phyloP scores from a whole-genome alignment of 2,113 vertebrate genomes.

The Clarias magur region DNA sequence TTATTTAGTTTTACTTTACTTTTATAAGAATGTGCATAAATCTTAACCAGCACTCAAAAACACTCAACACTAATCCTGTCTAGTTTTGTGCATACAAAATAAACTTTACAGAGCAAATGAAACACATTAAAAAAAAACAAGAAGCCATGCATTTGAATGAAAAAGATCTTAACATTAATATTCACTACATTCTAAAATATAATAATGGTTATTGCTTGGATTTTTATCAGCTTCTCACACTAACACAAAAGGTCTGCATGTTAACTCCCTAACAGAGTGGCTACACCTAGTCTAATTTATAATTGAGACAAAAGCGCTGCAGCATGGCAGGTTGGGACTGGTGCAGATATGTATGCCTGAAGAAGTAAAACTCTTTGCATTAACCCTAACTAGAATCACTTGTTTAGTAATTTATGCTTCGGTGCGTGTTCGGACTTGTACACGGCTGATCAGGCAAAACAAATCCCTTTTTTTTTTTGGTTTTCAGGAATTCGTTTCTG shows the following conservation, averaged over 20 bases:
- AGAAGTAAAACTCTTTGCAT: neutral
- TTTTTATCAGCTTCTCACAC: neutral
- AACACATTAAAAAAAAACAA: neutral
- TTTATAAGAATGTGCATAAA: neutral
- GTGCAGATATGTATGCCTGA: neutral
- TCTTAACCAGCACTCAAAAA: neutral
- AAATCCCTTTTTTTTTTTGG: neutral
- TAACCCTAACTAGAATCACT: neutral
- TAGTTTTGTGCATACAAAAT: neutral
- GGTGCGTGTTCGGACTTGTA: neutral
- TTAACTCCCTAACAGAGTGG: neutral
- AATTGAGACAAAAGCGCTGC: neutral
- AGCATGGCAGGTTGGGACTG: slow-evolving; percentile 27
- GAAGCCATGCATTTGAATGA: neutral
- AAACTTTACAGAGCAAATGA: neutral
- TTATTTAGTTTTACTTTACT: too few species aligned
- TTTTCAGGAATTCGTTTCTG: neutral
- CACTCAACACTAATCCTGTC: neutral
- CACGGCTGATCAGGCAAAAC: neutral
- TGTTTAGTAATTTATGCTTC: neutral
- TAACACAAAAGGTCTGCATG: neutral
- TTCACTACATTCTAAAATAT: neutral
- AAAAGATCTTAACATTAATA: neutral
- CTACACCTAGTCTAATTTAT: neutral
- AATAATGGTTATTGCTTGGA: neutral